These are phyloP conservation scores for Hydrolagus colliei DNA, from an alignment of 2,797 vertebrate genomes.

Conservation along the genomic window DNA sequence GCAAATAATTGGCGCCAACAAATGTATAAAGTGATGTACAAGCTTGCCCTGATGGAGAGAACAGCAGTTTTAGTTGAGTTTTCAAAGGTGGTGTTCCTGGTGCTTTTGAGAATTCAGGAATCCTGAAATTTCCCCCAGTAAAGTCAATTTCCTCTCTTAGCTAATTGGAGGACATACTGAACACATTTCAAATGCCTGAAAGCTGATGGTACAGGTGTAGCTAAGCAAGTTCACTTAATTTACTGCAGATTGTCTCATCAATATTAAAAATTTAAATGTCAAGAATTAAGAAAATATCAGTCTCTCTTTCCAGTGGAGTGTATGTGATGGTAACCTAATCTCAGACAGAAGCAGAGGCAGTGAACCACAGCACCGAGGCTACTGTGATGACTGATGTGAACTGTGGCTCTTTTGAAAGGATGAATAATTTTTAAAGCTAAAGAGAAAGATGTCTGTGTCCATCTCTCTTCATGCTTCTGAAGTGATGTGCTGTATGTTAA, in stretches of 20 bases:
- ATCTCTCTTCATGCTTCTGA: not conserved
- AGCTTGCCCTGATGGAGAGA: not conserved
- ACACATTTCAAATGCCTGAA: not conserved
- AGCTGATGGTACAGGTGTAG: not conserved
- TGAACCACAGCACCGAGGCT: not conserved
- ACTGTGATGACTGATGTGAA: slow-evolving; percentile 1
- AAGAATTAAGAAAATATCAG: not conserved
- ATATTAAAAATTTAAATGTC: slow-evolving; percentile 1
- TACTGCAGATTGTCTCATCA: slow-evolving; percentile 3
- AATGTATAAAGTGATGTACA: not conserved
- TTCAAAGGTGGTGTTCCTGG: not conserved
- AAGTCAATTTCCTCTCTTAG: not conserved
- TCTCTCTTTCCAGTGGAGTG: too few relatives aligned
- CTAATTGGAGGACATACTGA: not conserved
- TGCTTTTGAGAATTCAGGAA: not conserved
- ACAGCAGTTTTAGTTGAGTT: not conserved
- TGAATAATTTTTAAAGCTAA: not conserved
- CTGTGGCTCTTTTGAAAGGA: not conserved
- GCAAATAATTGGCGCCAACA: too few relatives aligned
- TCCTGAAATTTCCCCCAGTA: not conserved
- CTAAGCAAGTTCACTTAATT: not conserved
- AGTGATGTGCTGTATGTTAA: not conserved
- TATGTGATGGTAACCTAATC: not conserved
- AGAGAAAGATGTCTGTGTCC: not conserved
- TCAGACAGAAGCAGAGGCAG: not conserved